Evolutionary conservation across 2,888 invertebrate species (phyloP), one percentile per base, ranked within the genome.

Genomic region (Drosophila atroscutellata): DNA sequence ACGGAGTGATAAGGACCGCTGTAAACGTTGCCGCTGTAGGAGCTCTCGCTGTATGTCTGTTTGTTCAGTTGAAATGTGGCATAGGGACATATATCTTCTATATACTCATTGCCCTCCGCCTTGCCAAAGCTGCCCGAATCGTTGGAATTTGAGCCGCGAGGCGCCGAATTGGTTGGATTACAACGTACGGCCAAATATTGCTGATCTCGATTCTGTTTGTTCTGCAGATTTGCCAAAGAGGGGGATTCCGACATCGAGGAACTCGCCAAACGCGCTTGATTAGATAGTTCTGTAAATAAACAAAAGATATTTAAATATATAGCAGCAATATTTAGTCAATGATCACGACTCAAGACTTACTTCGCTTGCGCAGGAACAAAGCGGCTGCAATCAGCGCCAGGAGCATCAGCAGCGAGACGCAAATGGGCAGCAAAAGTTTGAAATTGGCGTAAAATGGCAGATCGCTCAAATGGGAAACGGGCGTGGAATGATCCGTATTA

Each of bases 41-140:
- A 97, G 93, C 97, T 97, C 93, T 98, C 97, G 90, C 97, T 97
- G 93, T 97, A 97, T 0, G 96, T 95, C 57, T 96, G 96, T 90
- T 97, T 97, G 70, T 97, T 96, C 86, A 98, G 94, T 92, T 98
- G 98, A 93, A 98, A 98, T 55, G 98, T 98, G 64, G 98, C 98
- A 93, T 98, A 98, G 1, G 98, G 98, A 92, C 98, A 98, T 88
- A 98, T 97, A 92, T 98, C 98, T 94, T 98, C 98, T 91, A 97
- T 97, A 93, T 98, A 98, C 92, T 98, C 98, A 68, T 93, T 93
- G 67, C 93, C 93, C 81, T 93, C 93, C 49, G 93, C 93, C 81
- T 94, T 94, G 64, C 91, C 92, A 84, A 94, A 94, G 76, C 95
- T 95, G 39, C 94, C 94, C 18, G 94, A 94, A 87, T 94, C 94